Conservation (phyloP, 2,113 vertebrate genomes). For the Aldabrachelys gigantea region DNA sequence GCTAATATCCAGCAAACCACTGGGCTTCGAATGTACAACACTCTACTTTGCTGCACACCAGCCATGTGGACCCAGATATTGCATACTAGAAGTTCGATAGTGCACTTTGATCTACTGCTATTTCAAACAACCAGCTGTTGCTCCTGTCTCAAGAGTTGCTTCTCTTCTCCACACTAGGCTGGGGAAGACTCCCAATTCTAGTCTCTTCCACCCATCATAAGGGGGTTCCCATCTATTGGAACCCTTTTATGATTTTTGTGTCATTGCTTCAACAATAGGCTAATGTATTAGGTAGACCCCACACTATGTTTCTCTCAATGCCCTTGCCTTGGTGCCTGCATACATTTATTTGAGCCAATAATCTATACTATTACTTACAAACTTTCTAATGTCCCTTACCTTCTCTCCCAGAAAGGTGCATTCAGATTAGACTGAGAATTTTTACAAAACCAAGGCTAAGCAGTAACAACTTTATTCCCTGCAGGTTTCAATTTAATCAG, state of each 20-base stretch:
- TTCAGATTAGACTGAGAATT: not conserved
- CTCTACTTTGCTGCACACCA: not conserved
- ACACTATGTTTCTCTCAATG: not conserved
- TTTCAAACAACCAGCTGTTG: not conserved
- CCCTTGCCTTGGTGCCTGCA: accelerated
- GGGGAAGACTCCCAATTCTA: not conserved
- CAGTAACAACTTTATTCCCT: not conserved
- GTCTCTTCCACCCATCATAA: not conserved
- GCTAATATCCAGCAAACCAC: not conserved
- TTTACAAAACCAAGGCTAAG: not conserved
- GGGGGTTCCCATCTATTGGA: not conserved
- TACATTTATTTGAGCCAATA: accelerated
- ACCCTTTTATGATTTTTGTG: not conserved
- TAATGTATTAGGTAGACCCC: not conserved
- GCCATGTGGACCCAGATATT: not conserved
- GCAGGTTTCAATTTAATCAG: not conserved
- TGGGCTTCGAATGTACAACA: not conserved
- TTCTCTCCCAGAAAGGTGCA: not conserved
- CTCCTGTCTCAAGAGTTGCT: not conserved
- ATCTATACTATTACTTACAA: too few relatives aligned
- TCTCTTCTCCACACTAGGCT: not conserved
- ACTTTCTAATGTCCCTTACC: not conserved
- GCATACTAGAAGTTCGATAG: not conserved
- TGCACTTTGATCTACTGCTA: not conserved
- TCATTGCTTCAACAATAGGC: not conserved